Evolutionary conservation across 2,113 vertebrate genomes (phyloP).

Genomic region (Polyodon spathula): DNA sequence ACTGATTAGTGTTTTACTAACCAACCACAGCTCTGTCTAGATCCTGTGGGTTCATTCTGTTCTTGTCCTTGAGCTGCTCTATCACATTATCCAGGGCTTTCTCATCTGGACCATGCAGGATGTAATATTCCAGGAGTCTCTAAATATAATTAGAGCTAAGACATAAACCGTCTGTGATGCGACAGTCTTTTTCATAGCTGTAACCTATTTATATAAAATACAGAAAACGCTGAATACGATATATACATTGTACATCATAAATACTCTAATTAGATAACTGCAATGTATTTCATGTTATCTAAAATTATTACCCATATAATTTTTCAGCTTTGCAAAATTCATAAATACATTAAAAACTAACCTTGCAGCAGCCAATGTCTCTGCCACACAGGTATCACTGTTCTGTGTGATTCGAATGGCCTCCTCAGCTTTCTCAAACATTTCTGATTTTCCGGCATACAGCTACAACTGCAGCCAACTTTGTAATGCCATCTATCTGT

Average conservation of each 20-base stretch:
- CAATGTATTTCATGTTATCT: no score
- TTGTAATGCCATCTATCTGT: conserved; percentile 48
- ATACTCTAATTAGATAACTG: no score
- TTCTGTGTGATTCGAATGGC: conserved; percentile 44
- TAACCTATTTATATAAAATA: no score
- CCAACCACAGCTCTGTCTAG: conserved; percentile 41
- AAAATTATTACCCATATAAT: no score
- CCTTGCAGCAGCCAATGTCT: conserved; percentile 47
- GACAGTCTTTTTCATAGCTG: no score
- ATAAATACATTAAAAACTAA: conserved; percentile 5
- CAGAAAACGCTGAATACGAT: no score
- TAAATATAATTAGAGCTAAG: background rate
- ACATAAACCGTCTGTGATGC: no score
- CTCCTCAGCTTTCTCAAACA: conserved; percentile 46
- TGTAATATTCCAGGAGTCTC: conserved; percentile 55
- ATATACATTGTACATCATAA: no score
- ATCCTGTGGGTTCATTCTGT: conserved; percentile 45
- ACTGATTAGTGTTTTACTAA: conserved; percentile 19
- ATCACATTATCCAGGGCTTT: conserved; percentile 37
- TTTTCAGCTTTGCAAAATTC: background rate
- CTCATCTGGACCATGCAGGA: conserved; percentile 46
- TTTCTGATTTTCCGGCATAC: conserved; percentile 40
- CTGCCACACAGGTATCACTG: conserved; percentile 41
- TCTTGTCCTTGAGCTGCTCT: conserved; percentile 33
- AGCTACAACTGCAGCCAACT: conserved; percentile 47